Base-by-base conservation (phyloP, 2,797 vertebrate species). In the Liasis olivaceus region DNA sequence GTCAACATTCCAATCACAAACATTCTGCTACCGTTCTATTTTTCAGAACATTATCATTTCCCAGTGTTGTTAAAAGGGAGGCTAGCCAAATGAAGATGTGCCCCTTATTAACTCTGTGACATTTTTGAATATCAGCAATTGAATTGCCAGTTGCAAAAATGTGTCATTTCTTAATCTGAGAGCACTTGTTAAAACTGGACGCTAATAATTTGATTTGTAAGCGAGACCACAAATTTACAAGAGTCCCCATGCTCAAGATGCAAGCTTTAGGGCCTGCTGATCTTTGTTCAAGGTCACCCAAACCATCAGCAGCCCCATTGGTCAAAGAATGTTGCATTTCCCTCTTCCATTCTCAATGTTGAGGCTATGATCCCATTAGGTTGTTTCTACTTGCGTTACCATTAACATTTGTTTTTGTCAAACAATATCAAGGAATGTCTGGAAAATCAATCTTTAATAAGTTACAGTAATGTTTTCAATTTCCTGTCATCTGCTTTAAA, bases 381-480 rank as follows among this genome's bases (percentile, higher is more conserved):
- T 54, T 94, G 91, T 95, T 94, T 96, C 91, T 92, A 60, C 20
- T 94, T 89, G 42, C 92, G 91, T 96, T 96, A 89, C 89, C 90
- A 93, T 92, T 95, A 94, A 93, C 93, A 96, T 96, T 97, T 97
- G 69, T 97, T 97, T 96, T 94, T 1, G 17, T 96, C 94, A 95
- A 96, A 94, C 8, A 92, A 93, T 96, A 95, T 97, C 92, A 96
- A 96, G 85, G 92, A 96, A 96, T 95, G 92, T 95, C 92, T 95
- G 26, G 93, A 95, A 97, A 97, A 97, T 97, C 95, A 97, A 96
- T 96, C 97, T 91, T 96, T 97, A 97, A 96, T 96, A 97, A 97
- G 94, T 95, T 96, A 95, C 56, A 93, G 95, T 95, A 96, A 96
- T 97, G 94, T 95, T 96, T 97, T 97, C 95, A 97, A 96, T 97